Evolutionary conservation across 2,797 vertebrate genomes (phyloP).

Genomic region (Chelonia mydas): DNA sequence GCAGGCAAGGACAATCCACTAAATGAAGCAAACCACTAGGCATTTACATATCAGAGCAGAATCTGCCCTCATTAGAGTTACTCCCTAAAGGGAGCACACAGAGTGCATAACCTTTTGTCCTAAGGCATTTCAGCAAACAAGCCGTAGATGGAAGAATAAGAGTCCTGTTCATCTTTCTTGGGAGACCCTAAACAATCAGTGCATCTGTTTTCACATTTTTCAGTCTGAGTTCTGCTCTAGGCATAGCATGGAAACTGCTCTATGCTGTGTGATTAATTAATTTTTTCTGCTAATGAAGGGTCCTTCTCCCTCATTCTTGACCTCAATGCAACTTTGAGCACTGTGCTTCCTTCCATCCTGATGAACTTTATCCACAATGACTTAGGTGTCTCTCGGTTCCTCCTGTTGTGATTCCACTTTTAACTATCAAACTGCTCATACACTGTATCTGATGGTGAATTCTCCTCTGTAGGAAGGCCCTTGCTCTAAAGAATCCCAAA

Average conservation of each 20-base stretch:
- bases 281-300: conserved; percentile 48
- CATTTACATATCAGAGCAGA: conserved; percentile 55
- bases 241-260: conserved; percentile 35
- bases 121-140: conserved; percentile 46
- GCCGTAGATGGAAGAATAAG: conserved; percentile 63
- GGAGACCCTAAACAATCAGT: conserved; percentile 51
- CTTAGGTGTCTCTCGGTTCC: not conserved
- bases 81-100: not conserved
- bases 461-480: not conserved
- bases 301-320: conserved; percentile 23
- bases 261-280: conserved; percentile 49
- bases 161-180: conserved; percentile 71
- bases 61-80: conserved; percentile 36
- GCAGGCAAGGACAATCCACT: conserved; percentile 4
- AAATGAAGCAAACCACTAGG: not conserved
- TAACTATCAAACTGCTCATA: not conserved
- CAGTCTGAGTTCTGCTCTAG: conserved; percentile 26
- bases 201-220: conserved; percentile 50
- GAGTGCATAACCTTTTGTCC: conserved; percentile 52
- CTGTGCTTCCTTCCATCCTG: not conserved
- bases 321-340: conserved; percentile 2
- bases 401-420: conserved; percentile 7
- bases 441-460: not conserved
- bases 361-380: not conserved
- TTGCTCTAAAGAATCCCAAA: not conserved